Evolutionary conservation across 2,888 invertebrate genomes (phyloP).

Genomic region (Nomada hirtipes): DNA sequence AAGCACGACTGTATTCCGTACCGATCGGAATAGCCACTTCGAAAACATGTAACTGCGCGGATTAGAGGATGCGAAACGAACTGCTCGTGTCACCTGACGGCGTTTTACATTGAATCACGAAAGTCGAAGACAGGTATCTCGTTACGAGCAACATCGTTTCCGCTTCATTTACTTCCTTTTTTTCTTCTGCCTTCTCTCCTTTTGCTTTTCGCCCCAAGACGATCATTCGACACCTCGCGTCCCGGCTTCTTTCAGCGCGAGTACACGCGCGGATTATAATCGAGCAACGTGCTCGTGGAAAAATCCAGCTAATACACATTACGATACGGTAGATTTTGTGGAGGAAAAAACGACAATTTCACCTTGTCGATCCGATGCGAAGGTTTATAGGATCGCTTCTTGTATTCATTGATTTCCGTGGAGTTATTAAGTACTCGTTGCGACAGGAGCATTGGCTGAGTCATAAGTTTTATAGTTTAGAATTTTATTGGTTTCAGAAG

Average conservation of each 20-base stretch:
- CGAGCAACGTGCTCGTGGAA: background rate
- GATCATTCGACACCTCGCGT: conserved; percentile 37
- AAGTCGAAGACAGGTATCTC: conserved; percentile 26
- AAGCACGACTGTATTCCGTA: conserved; percentile 26
- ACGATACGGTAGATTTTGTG: background rate
- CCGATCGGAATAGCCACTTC: conserved; percentile 30
- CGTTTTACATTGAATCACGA: conserved; percentile 35
- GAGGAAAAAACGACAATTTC: background rate
- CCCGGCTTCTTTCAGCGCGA: conserved; percentile 6
- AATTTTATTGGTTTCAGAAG: background rate
- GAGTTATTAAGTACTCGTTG: background rate
- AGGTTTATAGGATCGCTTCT: conserved; percentile 1
- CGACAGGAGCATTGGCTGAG: background rate
- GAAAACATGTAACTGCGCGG: conserved; percentile 30
- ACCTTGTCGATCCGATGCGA: background rate
- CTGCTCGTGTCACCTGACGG: conserved; percentile 29
- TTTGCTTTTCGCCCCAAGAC: conserved; percentile 16
- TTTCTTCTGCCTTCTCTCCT: background rate
- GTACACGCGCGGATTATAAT: background rate
- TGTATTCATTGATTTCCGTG: conserved; percentile 4
- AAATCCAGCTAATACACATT: background rate
- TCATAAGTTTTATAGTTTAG: background rate
- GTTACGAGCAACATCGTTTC: conserved; percentile 27
- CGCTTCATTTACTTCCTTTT: background rate
- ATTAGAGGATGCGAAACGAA: conserved; percentile 42